Conservation (phyloP, 2,113 vertebrate genomes). For the Corvus cornix region DNA sequence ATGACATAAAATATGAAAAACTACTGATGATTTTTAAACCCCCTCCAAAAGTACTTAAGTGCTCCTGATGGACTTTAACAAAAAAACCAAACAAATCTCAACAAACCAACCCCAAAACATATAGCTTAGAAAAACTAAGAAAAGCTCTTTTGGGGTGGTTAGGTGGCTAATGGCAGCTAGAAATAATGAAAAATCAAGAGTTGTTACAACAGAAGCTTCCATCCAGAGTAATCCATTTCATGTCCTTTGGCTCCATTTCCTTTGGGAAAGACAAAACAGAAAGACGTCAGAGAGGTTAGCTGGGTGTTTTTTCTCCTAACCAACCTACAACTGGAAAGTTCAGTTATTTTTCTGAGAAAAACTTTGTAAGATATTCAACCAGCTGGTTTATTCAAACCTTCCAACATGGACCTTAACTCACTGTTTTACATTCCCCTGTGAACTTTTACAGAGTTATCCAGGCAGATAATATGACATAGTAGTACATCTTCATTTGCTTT, state of each 20-base stretch:
- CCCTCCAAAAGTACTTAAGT: background rate
- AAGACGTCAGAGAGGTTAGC: background rate
- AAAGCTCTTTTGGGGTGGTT: background rate
- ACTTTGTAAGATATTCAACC: background rate
- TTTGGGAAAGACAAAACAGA: background rate
- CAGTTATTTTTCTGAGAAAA: background rate
- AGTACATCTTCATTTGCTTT: background rate
- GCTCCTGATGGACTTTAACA: background rate
- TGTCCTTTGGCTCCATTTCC: background rate
- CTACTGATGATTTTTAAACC: background rate
- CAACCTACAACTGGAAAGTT: background rate
- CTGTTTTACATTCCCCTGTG: background rate
- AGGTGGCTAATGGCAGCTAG: background rate
- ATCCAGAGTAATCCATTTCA: background rate
- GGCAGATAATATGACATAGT: background rate
- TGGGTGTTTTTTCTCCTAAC: background rate
- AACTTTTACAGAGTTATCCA: background rate
- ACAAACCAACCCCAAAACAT: background rate
- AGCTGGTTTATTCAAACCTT: background rate
- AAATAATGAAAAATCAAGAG: background rate
- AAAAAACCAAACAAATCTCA: background rate
- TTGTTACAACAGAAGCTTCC: background rate
- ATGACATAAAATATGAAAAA: background rate
- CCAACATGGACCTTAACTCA: background rate
- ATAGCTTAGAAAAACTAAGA: background rate